Evolutionary conservation across 2,888 invertebrate species (phyloP).

Genomic region (Cerastoderma edule): DNA sequence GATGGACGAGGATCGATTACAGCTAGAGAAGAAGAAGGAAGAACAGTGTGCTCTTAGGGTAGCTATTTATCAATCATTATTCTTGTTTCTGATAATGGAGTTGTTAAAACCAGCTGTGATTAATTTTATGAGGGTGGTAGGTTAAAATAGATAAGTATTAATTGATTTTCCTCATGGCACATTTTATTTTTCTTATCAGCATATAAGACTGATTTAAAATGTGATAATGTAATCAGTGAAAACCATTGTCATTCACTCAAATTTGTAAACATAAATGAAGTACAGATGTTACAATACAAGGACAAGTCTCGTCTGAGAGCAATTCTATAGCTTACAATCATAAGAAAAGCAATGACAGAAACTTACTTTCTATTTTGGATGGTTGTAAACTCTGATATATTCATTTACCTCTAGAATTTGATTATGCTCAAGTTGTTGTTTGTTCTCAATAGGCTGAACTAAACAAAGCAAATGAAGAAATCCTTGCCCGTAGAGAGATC

Average conservation of each 20-base stretch:
- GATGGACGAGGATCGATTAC: slow-evolving; percentile 81
- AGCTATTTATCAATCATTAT: slow-evolving; percentile 8
- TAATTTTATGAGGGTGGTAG: no score
- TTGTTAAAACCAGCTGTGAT: not conserved
- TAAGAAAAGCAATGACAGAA: not conserved
- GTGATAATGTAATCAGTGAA: no score
- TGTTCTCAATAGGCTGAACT: slow-evolving; percentile 77
- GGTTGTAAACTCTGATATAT: not conserved
- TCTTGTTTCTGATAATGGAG: not conserved
- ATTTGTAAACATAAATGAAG: no score
- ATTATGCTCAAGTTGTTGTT: not conserved
- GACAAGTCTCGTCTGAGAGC: no score
- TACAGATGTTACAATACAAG: no score
- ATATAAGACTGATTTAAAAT: no score
- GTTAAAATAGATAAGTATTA: no score
- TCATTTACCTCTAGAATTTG: not conserved
- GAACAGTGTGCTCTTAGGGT: slow-evolving; percentile 78
- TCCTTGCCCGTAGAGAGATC: slow-evolving; percentile 79
- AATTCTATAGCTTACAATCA: no score
- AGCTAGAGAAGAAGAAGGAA: slow-evolving; percentile 75
- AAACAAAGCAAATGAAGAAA: slow-evolving; percentile 82
- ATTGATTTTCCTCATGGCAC: no score
- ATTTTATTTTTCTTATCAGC: no score
- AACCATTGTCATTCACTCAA: no score
- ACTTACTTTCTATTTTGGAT: not conserved